Evolutionary conservation across 1,140 invertebrate species (phyloP), one percentile per base, ranked within the genome.

Genomic region (Heliothis subflexa): DNA sequence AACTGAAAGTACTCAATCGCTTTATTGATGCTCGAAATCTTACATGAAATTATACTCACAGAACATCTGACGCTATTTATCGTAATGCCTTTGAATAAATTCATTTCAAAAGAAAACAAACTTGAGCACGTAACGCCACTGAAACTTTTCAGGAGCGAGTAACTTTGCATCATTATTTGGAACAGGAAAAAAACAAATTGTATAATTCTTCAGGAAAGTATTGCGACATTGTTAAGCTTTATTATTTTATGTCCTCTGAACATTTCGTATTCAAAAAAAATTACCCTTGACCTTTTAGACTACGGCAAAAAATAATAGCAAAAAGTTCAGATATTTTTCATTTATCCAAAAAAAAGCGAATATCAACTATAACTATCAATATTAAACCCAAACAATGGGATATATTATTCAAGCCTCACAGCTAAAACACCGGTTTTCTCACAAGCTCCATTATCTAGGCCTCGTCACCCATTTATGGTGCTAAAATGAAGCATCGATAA

Each of bases 401-500:
- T 13, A 9, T 62, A 21, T 14, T 14, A 52, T 1, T n/a, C 12
- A 52, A n/a, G 45, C 50, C 64, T 25, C 47, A 25, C 47, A 25
- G 33, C 59, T 62, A 21, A 40, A 62, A 11, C 59, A 76, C 14
- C 45, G 33, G 62, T 78, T 61, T 3, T 61, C 40, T 83, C 75
- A 71, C 74, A 64, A 79, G 73, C 73, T 50, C 16, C 5, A 54
- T 14, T 50, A 79, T 71, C 25, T 70, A 78, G 68, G 59, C 71
- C 72, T 77, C 73, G 82, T 47, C 81, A 73, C 59, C 84, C 84
- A 76, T 89, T 89, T 84, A 81, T 73, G 83, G 85, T 62, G 78
- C 77, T 84, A 82, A 85, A 86, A 79, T 85, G 83, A 85, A 83
- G 79, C 84, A 59, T 78, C 79, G 75, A 86, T 82, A 83, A 89